phyloP scores from a whole-genome alignment of 2,888 invertebrate genomes.

The Hyles lineata region DNA sequence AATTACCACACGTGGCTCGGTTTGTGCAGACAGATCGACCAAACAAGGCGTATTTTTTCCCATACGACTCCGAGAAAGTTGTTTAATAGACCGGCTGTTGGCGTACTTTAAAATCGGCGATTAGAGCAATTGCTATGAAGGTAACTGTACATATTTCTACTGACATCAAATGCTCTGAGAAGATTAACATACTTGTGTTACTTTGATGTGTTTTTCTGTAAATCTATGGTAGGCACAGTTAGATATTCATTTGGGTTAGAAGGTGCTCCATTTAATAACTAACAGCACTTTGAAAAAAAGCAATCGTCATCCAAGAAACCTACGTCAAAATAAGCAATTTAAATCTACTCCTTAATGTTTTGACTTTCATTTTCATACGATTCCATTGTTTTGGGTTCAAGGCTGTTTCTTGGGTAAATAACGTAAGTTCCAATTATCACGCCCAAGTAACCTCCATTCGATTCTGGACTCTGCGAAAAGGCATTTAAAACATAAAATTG shows the following conservation, averaged over 20 bases:
- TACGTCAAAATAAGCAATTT: constrained; percentile 1
- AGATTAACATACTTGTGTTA: neutral
- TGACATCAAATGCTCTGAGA: neutral
- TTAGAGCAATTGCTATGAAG: constrained; percentile 3
- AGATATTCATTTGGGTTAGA: neutral
- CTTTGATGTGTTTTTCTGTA: neutral
- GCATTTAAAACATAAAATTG: constrained; percentile 7
- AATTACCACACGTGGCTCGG: constrained; percentile 8
- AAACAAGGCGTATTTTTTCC: neutral
- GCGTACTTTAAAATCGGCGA: neutral
- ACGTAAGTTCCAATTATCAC: constrained; percentile 38
- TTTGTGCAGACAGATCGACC: neutral
- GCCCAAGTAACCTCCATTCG: neutral
- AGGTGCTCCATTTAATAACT: neutral
- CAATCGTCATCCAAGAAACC: neutral
- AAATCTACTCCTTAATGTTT: constrained; percentile 14
- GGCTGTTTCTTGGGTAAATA: constrained; percentile 56
- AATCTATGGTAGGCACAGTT: no score
- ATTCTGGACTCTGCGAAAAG: neutral
- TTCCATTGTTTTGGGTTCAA: constrained; percentile 72
- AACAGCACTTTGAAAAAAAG: neutral
- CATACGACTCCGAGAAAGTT: neutral
- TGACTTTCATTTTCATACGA: constrained; percentile 27
- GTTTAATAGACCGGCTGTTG: neutral
- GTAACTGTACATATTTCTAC: neutral